Conservation (phyloP, 2,113 vertebrate species). For the Mustela nigripes region DNA sequence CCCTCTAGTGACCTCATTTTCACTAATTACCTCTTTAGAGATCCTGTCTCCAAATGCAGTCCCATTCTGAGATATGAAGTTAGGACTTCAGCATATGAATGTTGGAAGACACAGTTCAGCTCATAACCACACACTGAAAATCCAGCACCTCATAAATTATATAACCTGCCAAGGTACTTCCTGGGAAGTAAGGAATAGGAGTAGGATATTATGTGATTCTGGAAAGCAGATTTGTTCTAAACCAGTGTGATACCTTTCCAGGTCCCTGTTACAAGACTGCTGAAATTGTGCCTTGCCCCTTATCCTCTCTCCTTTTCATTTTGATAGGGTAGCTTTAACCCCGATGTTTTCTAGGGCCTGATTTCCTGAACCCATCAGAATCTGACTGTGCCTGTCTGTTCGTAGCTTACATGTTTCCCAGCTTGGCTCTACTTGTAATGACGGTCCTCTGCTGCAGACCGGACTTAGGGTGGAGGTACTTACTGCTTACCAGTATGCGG, state of each 20-base stretch:
- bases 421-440: neutral
- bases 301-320: neutral
- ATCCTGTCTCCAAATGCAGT: neutral
- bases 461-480: neutral
- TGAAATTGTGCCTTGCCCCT: neutral
- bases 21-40: neutral
- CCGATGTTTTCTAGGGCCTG: neutral
- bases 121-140: neutral
- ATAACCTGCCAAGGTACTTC: neutral
- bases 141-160: neutral
- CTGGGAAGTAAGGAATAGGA: neutral
- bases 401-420: neutral
- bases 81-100: neutral
- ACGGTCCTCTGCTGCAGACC: neutral
- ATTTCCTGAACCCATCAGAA: slow-evolving; percentile 31
- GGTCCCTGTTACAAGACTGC: neutral
- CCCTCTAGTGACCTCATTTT: neutral
- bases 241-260: neutral
- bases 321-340: neutral
- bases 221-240: neutral
- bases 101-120: neutral
- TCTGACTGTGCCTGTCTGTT: neutral
- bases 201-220: neutral
- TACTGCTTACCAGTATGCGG: neutral
- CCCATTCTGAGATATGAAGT: neutral